Evolutionary conservation across 2,888 invertebrate species (phyloP), one percentile per base, ranked within the genome.

Genomic region (Heliconius hortense): DNA sequence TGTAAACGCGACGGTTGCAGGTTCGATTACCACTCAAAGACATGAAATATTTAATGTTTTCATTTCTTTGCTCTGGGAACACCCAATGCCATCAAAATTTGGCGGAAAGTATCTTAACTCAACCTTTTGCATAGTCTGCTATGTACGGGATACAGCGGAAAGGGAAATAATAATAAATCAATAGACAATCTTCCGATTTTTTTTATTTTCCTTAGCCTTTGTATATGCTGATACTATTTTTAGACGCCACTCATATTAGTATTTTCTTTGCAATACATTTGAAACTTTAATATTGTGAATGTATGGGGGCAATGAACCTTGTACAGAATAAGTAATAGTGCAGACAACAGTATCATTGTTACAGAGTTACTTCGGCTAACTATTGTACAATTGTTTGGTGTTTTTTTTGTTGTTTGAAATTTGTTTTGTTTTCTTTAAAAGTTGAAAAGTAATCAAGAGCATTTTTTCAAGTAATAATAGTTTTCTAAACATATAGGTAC

Each of bases 321-420:
- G 48, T 31, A 56, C n/a, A 31, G 21, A 53, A 56, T n/a, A 53
- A 56, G 31, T 69, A 69, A 69, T 31, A n/a, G 31, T 35, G 56
- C 69, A 69, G 69, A 69, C 69, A 56, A 53, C 56, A 69, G 56
- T 35, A 69, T 69, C 68, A 56, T 69, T 69, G 53, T 69, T n/a
- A n/a, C 35, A 31, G 56, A 56, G 53, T 56, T 69, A 69, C 31
- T 69, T 69, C 28, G 28, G n/a, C 31, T 69, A 53, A 53, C 56
- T 69, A 31, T 24, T 28, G 69, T 35, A 69, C 24, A 69, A 56
- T 56, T 35, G 31, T 31, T 28, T 69, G 56, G 24, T 13, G n/a
- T 53, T 56, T 26, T 69, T 53, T 35, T 64, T 39, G 24, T 35
- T 8, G 5, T 31, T 39, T 24, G 2, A 64, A 64, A 64, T 39